Evolutionary conservation across 2,888 invertebrate species (phyloP).

Genomic region (Perithous albicinctus): DNA sequence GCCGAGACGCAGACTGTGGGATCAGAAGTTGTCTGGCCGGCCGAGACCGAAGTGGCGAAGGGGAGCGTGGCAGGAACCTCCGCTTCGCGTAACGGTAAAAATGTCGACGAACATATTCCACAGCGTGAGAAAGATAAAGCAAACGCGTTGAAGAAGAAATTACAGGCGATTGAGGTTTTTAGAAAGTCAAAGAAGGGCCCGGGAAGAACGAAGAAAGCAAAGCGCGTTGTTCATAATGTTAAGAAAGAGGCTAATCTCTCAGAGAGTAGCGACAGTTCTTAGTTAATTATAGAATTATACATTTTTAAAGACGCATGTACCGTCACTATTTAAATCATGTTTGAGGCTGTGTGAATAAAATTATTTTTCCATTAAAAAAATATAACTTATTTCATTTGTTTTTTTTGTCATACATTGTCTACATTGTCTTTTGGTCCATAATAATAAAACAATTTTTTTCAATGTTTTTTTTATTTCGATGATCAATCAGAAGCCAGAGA

Average conservation of each 20-base stretch:
- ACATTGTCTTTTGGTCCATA: not conserved
- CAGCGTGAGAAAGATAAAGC: constrained; percentile 90
- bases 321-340: constrained; percentile 9
- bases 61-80: constrained; percentile 3
- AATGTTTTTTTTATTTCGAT: too few species aligned
- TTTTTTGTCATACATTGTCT: not conserved
- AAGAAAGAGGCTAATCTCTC: constrained; percentile 89
- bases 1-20: not conserved
- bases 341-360: constrained; percentile 31
- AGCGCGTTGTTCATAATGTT: constrained; percentile 84
- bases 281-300: constrained; percentile 65
- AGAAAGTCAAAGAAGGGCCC: constrained; percentile 88
- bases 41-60: not conserved
- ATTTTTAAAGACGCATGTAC: not conserved
- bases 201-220: constrained; percentile 85
- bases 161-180: constrained; percentile 91
- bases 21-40: not conserved
- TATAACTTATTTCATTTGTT: not conserved
- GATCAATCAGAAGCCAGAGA: constrained; percentile 75
- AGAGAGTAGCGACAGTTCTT: constrained; percentile 87
- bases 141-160: constrained; percentile 88
- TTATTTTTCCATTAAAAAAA: constrained; percentile 31
- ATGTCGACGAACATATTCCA: constrained; percentile 86
- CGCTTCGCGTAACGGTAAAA: constrained; percentile 46
- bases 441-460: too few species aligned